A percentile compares a stretch with the other conserved stretches of the same genome.
These are phyloP conservation scores for Montipora cactus DNA, from an alignment of 64 coral and sea anemone genomes.

Conservation along the genomic window DNA sequence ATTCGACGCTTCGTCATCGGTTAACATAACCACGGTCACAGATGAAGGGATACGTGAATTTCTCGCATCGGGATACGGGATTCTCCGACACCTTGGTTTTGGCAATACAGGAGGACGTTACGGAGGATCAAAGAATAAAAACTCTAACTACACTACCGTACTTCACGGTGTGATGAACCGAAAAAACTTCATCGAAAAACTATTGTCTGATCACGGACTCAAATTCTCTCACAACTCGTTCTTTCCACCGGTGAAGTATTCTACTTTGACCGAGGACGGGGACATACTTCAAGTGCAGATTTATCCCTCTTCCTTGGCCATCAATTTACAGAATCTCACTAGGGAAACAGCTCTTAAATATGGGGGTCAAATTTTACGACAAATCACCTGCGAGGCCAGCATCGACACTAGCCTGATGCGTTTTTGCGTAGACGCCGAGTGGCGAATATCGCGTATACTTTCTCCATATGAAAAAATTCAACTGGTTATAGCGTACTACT, in stretches of 20 bases:
- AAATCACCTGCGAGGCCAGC: not conserved
- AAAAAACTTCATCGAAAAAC: not conserved
- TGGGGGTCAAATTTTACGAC: not conserved
- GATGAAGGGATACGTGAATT: not conserved
- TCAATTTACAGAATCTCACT: constrained; percentile 5
- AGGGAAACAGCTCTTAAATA: not conserved
- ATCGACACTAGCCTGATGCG: not conserved
- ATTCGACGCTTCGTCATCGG: not conserved
- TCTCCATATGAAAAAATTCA: not conserved
- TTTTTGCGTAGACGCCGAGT: constrained; percentile 11
- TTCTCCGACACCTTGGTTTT: not conserved
- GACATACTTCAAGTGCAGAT: not conserved
- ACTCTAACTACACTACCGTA: not conserved
- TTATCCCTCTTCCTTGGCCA: not conserved
- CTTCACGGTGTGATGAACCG: not conserved
- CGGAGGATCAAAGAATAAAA: not conserved
- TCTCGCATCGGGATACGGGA: not conserved
- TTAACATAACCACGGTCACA: not conserved
- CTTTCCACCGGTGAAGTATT: not conserved
- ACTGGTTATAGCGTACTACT: not conserved
- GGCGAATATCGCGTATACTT: not conserved
- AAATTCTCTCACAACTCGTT: not conserved
- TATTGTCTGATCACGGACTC: not conserved
- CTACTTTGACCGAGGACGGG: not conserved
- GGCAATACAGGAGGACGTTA: not conserved